Conservation (phyloP, 2,113 vertebrate species). For the Tamias sibiricus region DNA sequence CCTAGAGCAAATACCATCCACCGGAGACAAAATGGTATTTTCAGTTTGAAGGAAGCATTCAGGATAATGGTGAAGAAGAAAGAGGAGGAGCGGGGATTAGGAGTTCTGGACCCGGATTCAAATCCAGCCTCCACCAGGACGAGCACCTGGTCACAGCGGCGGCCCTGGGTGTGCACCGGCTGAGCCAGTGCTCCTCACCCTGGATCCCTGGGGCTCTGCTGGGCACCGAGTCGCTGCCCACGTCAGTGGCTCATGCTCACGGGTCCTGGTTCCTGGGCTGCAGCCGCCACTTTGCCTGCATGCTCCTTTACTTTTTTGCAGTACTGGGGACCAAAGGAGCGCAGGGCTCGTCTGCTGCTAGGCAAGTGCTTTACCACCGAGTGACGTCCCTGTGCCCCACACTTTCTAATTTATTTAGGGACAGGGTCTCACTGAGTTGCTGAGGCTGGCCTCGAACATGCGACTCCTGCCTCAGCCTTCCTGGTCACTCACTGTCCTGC, state of each 20-base stretch:
- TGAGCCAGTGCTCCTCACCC: too few species aligned
- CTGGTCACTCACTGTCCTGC: not conserved
- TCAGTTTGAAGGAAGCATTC: not conserved
- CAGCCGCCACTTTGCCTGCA: not conserved
- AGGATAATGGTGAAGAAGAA: not conserved
- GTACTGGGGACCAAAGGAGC: too few species aligned
- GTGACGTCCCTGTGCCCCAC: too few species aligned
- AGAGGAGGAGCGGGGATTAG: not conserved
- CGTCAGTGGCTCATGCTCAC: not conserved
- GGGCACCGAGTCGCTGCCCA: not conserved
- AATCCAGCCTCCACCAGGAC: not conserved
- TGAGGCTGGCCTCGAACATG: not conserved
- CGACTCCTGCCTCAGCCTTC: not conserved
- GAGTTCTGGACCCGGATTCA: not conserved
- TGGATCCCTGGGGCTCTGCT: accelerated
- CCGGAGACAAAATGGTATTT: not conserved
- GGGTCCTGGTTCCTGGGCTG: not conserved
- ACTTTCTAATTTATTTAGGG: not conserved
- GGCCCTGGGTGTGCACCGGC: too few species aligned
- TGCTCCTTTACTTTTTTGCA: too few species aligned
- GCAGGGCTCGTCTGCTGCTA: too few species aligned
- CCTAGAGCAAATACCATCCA: not conserved
- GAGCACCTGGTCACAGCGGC: not conserved
- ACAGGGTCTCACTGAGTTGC: not conserved
- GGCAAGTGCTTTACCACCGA: not conserved